Evolutionary conservation across 2,113 vertebrate species (phyloP), one percentile per base, ranked within the genome.

Genomic region (Turdus rufiventris): DNA sequence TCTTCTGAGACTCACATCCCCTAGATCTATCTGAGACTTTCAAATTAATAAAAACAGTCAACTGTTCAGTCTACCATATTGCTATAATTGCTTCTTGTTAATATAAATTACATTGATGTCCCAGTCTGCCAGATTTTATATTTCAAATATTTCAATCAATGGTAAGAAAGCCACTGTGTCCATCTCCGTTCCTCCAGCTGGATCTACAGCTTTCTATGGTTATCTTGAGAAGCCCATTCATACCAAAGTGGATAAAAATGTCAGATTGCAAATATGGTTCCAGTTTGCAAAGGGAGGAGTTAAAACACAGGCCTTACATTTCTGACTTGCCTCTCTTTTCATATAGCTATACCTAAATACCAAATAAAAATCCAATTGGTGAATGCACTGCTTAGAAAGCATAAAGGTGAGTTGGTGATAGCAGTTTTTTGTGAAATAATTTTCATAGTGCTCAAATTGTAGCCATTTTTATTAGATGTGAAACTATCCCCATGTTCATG

Each of bases 221-320:
- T 96, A 93, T 68, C 90, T 98, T 91, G 94, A 98, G 91, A 96
- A 97, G 62, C 87, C 80, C 51, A 92, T 98, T 94, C 85, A 89
- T 19, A 94, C 61, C 70, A 91, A 93, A 65, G n/a, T 98, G 92
- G 85, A 97, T 93, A 71, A 94, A 90, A 95, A 89, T 92, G 96
- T 98, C 88, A 97, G 96, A 93, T 85, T 93, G 74, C 45, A 67
- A 78, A 82, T 36, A n/a, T 36, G 9, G 26, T 62, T 95, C 94
- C 75, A 71, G 38, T n/a, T 54, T 80, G 33, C 0, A 1, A 91
- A 82, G 66, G 34, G 14, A 71, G 15, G 33, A 65, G 29, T 54
- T 88, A 71, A 63, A 81, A 83, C 42, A 76, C 38, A 88, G 29
- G 23, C 54, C 67, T 63, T 74, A 24, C 2, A 2, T 66, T 66